Conservation (phyloP, 2,797 vertebrate genomes). For the Mormyrops boulengeri region DNA sequence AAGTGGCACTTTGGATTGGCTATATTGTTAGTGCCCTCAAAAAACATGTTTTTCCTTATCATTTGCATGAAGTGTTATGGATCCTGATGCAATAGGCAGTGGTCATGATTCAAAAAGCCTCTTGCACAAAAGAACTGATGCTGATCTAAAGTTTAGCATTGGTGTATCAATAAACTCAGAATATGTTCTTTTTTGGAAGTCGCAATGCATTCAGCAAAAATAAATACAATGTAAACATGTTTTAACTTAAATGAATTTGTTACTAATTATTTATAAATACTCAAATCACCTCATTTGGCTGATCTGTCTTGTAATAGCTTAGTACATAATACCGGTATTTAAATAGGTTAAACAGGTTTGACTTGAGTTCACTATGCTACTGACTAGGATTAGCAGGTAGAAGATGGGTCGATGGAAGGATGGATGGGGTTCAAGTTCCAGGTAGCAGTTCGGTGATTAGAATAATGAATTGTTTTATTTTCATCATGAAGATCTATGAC, state of each 20-base stretch:
- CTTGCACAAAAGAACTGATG: constrained; percentile 50
- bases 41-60: background rate
- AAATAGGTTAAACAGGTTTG: background rate
- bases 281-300: background rate
- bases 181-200: background rate
- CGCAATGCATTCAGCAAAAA: background rate
- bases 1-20: background rate
- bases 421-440: background rate
- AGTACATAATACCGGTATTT: background rate
- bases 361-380: background rate
- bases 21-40: background rate
- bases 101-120: constrained; percentile 53
- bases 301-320: background rate
- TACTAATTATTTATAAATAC: background rate
- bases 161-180: background rate
- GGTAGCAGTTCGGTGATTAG: background rate
- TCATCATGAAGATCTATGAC: background rate
- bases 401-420: background rate
- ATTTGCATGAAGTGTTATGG: background rate
- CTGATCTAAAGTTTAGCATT: constrained; percentile 55
- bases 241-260: background rate
- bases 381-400: background rate
- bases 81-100: constrained; percentile 38
- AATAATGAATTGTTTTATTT: background rate
- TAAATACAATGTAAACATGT: background rate